phyloP scores from a whole-genome alignment of 2,797 vertebrate genomes.

The Gadopsis bispinosus region DNA sequence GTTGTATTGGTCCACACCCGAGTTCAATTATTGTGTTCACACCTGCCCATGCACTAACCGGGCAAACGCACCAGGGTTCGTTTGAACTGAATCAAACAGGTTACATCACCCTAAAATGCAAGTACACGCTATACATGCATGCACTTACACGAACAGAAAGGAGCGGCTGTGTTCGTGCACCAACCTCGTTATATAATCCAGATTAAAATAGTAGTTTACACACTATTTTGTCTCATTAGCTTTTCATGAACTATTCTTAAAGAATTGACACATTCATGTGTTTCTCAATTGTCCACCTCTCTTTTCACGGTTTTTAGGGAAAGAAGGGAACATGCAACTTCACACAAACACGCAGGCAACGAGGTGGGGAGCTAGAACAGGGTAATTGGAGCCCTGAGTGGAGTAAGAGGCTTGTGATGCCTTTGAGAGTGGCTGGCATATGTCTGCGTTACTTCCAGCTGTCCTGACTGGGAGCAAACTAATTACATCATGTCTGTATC shows the following conservation, averaged over 20 bases:
- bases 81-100: no score
- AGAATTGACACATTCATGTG: conserved; percentile 12
- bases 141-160: conserved; percentile 3
- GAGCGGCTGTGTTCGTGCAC: background rate
- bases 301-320: conserved; percentile 44
- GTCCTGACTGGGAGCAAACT: conserved; percentile 64
- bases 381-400: conserved; percentile 75
- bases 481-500: conserved; percentile 78
- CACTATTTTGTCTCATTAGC: conserved; percentile 20
- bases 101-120: background rate
- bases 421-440: conserved; percentile 63
- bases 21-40: no score
- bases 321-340: conserved; percentile 33
- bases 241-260: conserved; percentile 1
- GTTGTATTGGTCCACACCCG: no score
- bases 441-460: conserved; percentile 71
- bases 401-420: conserved; percentile 58
- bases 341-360: conserved; percentile 14
- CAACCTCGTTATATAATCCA: background rate
- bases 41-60: no score
- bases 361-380: conserved; percentile 50
- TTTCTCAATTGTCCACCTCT: conserved; percentile 15
- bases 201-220: background rate
- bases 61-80: no score
- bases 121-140: background rate